Evolutionary conservation across 2,113 vertebrate species (phyloP).

Genomic region (Clupea harengus): DNA sequence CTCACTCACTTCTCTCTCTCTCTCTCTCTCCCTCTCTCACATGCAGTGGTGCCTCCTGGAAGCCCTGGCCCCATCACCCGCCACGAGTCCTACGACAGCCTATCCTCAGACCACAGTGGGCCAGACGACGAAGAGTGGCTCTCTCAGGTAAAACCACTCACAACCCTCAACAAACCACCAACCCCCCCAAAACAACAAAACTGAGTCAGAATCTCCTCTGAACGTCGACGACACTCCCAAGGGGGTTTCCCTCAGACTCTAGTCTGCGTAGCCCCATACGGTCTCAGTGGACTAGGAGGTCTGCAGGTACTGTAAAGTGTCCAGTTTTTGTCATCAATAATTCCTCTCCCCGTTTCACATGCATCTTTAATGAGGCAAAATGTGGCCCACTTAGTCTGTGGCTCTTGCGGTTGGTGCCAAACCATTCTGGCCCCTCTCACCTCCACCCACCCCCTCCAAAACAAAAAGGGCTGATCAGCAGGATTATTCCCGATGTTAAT

Average conservation of each 20-base stretch:
- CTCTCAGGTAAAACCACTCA: conserved; percentile 82
- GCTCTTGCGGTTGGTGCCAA: conserved; percentile 23
- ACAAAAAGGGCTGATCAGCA: not conserved
- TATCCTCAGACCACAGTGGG: conserved; percentile 89
- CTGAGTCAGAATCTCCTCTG: not conserved
- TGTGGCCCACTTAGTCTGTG: conserved; percentile 60
- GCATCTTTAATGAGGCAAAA: conserved; percentile 64
- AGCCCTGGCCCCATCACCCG: conserved; percentile 89
- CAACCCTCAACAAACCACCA: no score
- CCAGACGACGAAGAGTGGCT: conserved; percentile 98
- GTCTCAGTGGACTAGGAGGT: no score
- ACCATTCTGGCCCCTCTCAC: not conserved
- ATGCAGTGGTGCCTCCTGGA: conserved; percentile 82
- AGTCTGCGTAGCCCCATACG: no score
- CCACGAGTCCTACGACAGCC: conserved; percentile 91
- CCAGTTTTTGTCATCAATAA: conserved; percentile 66
- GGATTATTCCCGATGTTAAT: not conserved
- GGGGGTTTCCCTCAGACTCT: not conserved
- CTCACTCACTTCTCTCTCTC: not conserved
- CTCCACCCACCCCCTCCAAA: not conserved
- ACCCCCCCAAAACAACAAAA: not conserved
- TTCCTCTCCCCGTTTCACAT: conserved; percentile 53
- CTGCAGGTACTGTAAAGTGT: conserved; percentile 44
- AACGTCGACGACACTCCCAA: not conserved
- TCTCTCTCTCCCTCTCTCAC: conserved; percentile 20